phyloP scores from a whole-genome alignment of 1,140 invertebrate species.

The Ephestia elutella region DNA sequence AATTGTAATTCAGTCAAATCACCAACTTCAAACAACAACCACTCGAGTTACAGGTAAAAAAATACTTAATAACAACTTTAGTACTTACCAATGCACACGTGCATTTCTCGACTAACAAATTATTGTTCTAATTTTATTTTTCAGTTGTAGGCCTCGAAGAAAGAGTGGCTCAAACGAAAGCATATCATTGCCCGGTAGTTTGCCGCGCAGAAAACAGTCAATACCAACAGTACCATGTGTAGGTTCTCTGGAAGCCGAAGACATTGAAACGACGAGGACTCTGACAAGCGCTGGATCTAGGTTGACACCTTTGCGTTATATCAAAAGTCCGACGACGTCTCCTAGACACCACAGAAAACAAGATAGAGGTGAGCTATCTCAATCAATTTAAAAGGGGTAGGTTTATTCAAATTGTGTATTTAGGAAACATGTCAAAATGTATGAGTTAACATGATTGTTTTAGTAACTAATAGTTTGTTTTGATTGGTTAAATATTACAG shows the following conservation, averaged over 20 bases:
- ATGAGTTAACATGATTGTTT: too few species aligned
- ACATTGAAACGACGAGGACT: constrained; percentile 65
- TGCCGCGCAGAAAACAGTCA: constrained; percentile 79
- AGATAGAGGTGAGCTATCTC: constrained; percentile 44
- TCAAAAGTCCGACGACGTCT: constrained; percentile 54
- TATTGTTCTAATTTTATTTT: background rate
- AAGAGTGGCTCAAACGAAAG: constrained; percentile 75
- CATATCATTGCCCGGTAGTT: constrained; percentile 78
- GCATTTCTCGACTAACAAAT: too few species aligned
- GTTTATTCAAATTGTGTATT: too few species aligned
- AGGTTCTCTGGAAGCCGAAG: constrained; percentile 72
- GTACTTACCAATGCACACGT: too few species aligned
- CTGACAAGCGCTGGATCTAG: constrained; percentile 50
- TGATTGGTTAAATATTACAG: constrained; percentile 25
- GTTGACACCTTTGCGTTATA: constrained; percentile 58
- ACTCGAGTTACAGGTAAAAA: constrained; percentile 54
- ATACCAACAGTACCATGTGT: constrained; percentile 68
- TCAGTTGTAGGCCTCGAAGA: constrained; percentile 50
- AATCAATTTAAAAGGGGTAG: too few species aligned
- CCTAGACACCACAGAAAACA: constrained; percentile 54
- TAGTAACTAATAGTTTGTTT: too few species aligned
- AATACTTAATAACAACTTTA: too few species aligned
- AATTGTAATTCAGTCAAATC: constrained; percentile 63
- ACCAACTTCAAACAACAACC: constrained; percentile 60
- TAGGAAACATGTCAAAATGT: too few species aligned